Evolutionary conservation across 2,888 invertebrate genomes (phyloP), one percentile per base, ranked within the genome.

Genomic region (Lysandra bellargus): DNA sequence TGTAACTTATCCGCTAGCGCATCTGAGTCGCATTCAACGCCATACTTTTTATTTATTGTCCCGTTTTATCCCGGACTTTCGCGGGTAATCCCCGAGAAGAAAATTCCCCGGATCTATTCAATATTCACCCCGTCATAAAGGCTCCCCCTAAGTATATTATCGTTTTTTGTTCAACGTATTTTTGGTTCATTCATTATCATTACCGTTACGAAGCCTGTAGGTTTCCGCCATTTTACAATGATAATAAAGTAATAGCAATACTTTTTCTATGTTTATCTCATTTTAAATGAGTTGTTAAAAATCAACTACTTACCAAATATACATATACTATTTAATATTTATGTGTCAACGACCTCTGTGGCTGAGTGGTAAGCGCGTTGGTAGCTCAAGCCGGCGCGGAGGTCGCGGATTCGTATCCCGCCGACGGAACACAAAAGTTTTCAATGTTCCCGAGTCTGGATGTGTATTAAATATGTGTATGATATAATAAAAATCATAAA

Each of bases 1-100:
- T 76, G 76, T 57, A 76, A 57, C 30, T 30, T 76, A 53, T 49
- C 57, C 76, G 30, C 74, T 30, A 57, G 76, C 76, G 49, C 76
- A 57, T 76, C 57, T 76, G 76, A 30, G 76, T 76, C 76, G 17
- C 76, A 76, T 76, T 76, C 57, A 57, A 53, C 53, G 53, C 53
- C 76, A 76, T 57, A 76, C 57, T 57, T 76, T 76, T 76, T 76
- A 76, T 76, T 76, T 76, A 76, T 57, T 79, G 79, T 73, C 79
- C 73, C 57, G 57, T 37, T 69, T 75, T 57, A 72, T 69, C 80
- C 81, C 78, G 80, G 78, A 61, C 69, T 64, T 60, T 69, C 79
- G 80, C 78, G 80, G 78, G 61, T 80, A 81, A 79, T 80, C 81
- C 79, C 33, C 49, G 49, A 12, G 77, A 79, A 80, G 78, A 77